Percentiles rank a stretch among this genome's conserved stretches.
phyloP scores from a whole-genome alignment of 2,797 vertebrate genomes.

The Moxostoma hubbsi region DNA sequence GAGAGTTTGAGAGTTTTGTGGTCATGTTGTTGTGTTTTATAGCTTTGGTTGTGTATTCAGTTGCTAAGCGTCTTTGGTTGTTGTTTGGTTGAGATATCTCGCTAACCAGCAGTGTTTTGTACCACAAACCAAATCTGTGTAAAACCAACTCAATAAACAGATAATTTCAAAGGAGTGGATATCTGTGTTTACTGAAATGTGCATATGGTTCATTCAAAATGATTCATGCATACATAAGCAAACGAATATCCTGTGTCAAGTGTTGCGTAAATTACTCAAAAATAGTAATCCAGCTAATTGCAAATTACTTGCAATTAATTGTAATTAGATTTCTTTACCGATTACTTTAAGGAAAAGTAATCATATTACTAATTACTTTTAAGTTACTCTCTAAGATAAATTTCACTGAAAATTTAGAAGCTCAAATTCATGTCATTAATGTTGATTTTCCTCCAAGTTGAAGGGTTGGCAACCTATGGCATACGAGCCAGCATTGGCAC shows the following conservation, averaged over 20 bases:
- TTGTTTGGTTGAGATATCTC: conserved; percentile 43
- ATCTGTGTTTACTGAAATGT: conserved; percentile 39
- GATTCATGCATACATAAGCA: background rate
- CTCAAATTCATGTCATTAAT: too few species aligned
- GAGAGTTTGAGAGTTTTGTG: conserved; percentile 31
- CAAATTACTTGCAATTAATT: too few species aligned
- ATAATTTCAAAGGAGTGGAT: conserved; percentile 69
- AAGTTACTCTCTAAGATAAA: too few species aligned
- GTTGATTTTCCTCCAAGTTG: too few species aligned
- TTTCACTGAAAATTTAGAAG: too few species aligned
- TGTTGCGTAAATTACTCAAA: too few species aligned
- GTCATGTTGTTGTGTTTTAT: conserved; percentile 41
- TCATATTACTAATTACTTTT: too few species aligned
- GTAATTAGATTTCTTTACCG: too few species aligned
- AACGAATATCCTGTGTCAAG: background rate
- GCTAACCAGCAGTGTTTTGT: conserved; percentile 51
- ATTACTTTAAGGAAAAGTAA: too few species aligned
- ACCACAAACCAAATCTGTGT: conserved; percentile 72
- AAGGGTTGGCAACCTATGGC: too few species aligned
- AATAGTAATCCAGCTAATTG: too few species aligned
- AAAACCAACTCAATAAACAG: conserved; percentile 80
- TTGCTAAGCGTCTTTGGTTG: conserved; percentile 36
- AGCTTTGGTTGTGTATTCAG: conserved; percentile 44
- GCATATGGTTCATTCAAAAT: background rate
- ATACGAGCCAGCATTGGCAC: too few species aligned